These are phyloP conservation scores for Coenonympha arcania DNA, from an alignment of 2,888 invertebrate genomes.

Conservation along the genomic window DNA sequence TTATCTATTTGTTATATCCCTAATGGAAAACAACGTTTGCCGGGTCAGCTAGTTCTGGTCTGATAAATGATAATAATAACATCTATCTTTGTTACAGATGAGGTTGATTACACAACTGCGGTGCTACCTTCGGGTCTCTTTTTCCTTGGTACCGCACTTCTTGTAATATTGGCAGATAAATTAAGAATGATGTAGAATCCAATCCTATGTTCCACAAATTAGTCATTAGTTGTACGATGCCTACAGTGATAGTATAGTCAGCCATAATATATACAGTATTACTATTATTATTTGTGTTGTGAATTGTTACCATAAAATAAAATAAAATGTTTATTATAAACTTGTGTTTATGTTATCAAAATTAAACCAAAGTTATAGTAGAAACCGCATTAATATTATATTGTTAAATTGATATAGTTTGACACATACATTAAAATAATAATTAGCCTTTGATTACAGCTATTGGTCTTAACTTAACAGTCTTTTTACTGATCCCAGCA, in stretches of 20 bases:
- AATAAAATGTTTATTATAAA: conserved; percentile 8
- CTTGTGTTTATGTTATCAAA: conserved; percentile 3
- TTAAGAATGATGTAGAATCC: conserved; percentile 51
- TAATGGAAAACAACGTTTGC: no score
- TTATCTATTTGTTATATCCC: no score
- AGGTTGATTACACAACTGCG: conserved; percentile 48
- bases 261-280: conserved; percentile 46
- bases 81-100: conserved; percentile 46
- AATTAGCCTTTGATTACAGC: conserved; percentile 94
- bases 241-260: conserved; percentile 45
- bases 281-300: conserved; percentile 42
- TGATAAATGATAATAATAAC: background rate
- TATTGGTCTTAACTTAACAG: conserved; percentile 96
- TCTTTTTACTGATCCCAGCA: conserved; percentile 97
- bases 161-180: conserved; percentile 67
- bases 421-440: conserved; percentile 4
- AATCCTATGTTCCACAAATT: conserved; percentile 20
- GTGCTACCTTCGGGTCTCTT: conserved; percentile 62
- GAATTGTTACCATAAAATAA: conserved; percentile 35
- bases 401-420: background rate
- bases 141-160: conserved; percentile 64
- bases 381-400: conserved; percentile 1
- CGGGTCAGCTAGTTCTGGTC: no score
- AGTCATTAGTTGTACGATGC: conserved; percentile 34
- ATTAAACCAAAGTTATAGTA: conserved; percentile 8